A percentile compares a stretch with the other conserved stretches of the same genome.
phyloP scores from a whole-genome alignment of 2,888 invertebrate species.

The Blomia tropicalis region DNA sequence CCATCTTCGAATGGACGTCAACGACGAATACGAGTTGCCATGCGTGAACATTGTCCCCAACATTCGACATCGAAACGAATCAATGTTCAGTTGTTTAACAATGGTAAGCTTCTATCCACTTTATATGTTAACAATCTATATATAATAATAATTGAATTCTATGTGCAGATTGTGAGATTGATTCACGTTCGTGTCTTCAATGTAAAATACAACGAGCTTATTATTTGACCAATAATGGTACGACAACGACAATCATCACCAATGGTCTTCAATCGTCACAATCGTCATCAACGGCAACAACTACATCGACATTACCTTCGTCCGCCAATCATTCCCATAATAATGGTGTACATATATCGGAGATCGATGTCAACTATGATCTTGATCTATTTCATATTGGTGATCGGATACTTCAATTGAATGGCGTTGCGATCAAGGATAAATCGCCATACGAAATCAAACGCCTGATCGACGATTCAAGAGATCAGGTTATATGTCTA shows the following conservation, averaged over 20 bases:
- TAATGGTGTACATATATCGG: slow-evolving; percentile 4
- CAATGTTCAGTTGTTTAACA: too few relatives aligned
- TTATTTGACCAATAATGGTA: neutral
- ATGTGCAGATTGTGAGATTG: neutral
- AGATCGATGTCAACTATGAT: slow-evolving; percentile 59
- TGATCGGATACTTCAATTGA: slow-evolving; percentile 80
- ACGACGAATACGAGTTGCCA: slow-evolving; percentile 40
- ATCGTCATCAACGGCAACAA: too few relatives aligned
- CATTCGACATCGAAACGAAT: too few relatives aligned
- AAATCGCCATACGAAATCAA: slow-evolving; percentile 54
- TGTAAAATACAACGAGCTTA: neutral
- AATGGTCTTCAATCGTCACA: slow-evolving; percentile 16
- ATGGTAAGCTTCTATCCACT: neutral
- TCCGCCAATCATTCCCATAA: neutral
- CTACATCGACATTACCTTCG: too few relatives aligned
- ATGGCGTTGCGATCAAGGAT: slow-evolving; percentile 68
- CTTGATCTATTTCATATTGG: slow-evolving; percentile 53
- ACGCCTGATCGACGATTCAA: slow-evolving; percentile 33
- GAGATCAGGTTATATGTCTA: slow-evolving; percentile 42
- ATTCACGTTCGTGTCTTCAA: neutral
- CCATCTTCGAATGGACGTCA: slow-evolving; percentile 38
- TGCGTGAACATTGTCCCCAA: neutral
- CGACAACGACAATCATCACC: neutral
- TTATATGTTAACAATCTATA: slow-evolving; percentile 37
- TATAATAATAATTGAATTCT: slow-evolving; percentile 38